phyloP scores from a whole-genome alignment of 1,140 invertebrate species.

The Capitella teleta region DNA sequence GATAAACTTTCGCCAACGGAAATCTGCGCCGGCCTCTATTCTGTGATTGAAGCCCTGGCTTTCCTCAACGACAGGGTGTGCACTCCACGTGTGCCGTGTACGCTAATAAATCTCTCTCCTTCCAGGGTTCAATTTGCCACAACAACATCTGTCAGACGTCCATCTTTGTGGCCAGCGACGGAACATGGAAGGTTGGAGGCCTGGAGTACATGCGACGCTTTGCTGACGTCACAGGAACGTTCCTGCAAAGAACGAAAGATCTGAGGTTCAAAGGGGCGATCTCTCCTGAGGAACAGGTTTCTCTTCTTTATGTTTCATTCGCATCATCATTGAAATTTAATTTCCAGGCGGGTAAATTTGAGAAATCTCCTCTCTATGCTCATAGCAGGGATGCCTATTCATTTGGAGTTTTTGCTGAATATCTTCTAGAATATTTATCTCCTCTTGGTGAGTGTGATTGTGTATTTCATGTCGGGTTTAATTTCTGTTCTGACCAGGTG shows the following conservation, averaged over 20 bases:
- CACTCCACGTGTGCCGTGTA: neutral
- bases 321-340: neutral
- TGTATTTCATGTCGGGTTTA: too few species aligned
- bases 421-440: constrained; percentile 59
- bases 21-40: constrained; percentile 23
- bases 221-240: constrained; percentile 52
- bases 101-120: constrained; percentile 19
- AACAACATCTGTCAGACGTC: constrained; percentile 67
- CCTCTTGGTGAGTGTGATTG: too few species aligned
- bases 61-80: constrained; percentile 30
- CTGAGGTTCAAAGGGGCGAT: constrained; percentile 58
- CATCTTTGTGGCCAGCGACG: constrained; percentile 68
- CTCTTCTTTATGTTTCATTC: neutral
- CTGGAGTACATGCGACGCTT: constrained; percentile 63
- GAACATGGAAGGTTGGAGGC: constrained; percentile 70
- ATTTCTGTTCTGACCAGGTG: too few species aligned
- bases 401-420: constrained; percentile 65
- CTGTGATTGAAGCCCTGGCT: constrained; percentile 22
- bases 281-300: constrained; percentile 56
- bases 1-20: constrained; percentile 18
- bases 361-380: constrained; percentile 31
- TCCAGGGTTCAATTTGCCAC: constrained; percentile 57
- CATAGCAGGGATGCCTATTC: constrained; percentile 63
- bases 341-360: constrained; percentile 37
- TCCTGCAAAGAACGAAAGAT: constrained; percentile 56